Percentiles rank a stretch among this genome's conserved stretches.
phyloP scores from a whole-genome alignment of 2,888 invertebrate species.

The Tipula vernalis region DNA sequence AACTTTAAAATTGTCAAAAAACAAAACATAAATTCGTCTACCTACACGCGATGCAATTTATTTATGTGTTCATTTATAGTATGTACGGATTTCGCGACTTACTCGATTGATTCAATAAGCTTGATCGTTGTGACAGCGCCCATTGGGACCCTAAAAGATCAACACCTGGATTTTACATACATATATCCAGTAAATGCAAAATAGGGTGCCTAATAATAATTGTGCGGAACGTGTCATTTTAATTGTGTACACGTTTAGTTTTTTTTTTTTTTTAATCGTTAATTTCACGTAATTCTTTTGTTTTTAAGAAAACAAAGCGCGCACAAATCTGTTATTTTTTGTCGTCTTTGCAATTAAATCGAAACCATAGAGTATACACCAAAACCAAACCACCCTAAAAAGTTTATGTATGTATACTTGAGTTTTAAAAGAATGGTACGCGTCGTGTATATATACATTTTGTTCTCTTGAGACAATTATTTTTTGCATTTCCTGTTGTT shows the following conservation, averaged over 20 bases:
- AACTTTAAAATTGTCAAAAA: not conserved
- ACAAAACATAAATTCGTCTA: not conserved
- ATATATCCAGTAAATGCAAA: not conserved
- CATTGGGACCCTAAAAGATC: not conserved
- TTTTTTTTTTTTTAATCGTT: not conserved
- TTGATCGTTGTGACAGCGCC: not conserved
- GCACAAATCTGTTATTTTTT: not conserved
- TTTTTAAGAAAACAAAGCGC: not conserved
- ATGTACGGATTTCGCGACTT: not conserved
- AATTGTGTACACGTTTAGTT: not conserved
- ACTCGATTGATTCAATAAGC: not conserved
- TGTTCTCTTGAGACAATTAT: not conserved
- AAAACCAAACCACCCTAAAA: not conserved
- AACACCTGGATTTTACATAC: not conserved
- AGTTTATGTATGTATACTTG: not conserved
- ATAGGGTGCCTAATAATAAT: not conserved
- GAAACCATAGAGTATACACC: not conserved
- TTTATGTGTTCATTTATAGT: not conserved
- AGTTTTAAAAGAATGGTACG: not conserved
- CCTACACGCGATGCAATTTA: slow-evolving; percentile 4
- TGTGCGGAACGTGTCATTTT: not conserved
- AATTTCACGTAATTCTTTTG: not conserved
- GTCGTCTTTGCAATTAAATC: not conserved
- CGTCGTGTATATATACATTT: not conserved
- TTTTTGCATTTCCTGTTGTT: not conserved